Evolutionary conservation across 2,888 invertebrate genomes (phyloP).

Genomic region (Cephus spinipes): DNA sequence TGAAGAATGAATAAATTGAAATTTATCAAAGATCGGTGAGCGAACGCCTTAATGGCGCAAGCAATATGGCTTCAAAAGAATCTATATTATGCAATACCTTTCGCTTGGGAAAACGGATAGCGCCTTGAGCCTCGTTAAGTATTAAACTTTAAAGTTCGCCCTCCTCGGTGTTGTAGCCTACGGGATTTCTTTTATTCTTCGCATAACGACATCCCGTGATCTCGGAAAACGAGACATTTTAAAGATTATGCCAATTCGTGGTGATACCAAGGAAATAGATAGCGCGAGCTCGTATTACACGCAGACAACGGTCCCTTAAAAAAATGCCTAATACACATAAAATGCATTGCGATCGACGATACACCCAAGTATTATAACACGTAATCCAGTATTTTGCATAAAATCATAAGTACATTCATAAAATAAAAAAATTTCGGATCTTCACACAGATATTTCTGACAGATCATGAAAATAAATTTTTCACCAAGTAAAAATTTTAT

Average conservation of each 20-base stretch:
- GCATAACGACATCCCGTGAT: slow-evolving; percentile 53
- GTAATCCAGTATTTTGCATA: background rate
- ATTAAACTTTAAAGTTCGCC: slow-evolving; percentile 56
- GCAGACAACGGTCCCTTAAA: background rate
- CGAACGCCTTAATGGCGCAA: slow-evolving; percentile 56
- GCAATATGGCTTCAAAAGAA: slow-evolving; percentile 62
- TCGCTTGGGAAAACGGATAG: slow-evolving; percentile 31
- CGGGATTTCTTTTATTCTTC: slow-evolving; percentile 31
- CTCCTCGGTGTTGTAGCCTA: slow-evolving; percentile 23
- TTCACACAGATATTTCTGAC: too few species aligned
- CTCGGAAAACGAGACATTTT: slow-evolving; percentile 60
- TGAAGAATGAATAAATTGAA: slow-evolving; percentile 44
- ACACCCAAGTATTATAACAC: background rate
- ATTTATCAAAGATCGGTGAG: slow-evolving; percentile 54
- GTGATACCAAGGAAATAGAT: background rate
- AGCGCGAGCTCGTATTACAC: background rate
- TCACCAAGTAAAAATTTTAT: too few species aligned
- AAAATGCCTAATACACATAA: background rate
- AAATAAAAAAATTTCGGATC: background rate
- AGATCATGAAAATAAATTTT: too few species aligned
- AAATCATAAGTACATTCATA: background rate
- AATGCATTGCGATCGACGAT: background rate
- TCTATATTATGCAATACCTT: slow-evolving; percentile 52
- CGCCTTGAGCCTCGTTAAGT: slow-evolving; percentile 56
- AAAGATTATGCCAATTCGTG: slow-evolving; percentile 61